Base-by-base conservation (phyloP, 2,113 vertebrate genomes). In the Leptodactylus fuscus region DNA sequence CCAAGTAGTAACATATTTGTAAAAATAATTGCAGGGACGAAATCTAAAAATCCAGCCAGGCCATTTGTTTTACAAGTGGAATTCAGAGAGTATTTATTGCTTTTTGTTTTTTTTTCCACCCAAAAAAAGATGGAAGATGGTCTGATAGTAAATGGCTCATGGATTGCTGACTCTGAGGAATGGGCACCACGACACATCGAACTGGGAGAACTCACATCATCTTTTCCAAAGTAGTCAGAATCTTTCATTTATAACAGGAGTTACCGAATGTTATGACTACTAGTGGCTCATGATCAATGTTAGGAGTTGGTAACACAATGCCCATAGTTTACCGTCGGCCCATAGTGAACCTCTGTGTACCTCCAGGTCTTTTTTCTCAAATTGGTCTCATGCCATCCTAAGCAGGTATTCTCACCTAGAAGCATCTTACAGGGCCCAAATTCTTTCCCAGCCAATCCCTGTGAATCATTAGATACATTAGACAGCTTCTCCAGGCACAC, bases 1-100 rank as follows among this genome's bases (percentile, higher is more conserved):
- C 34, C 65, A 69, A 69, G 65, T 38, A 38, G 65, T 69, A 69
- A 69, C 65, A 69, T 38, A 69, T 69, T 69, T 69, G 65, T 69
- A 69, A 69, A 69, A 69, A 32, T 69, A 36, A 69, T 69, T 38
- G 65, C 65, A 36, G 16, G 9, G 38, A 36, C 38, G 16, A 69
- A 36, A 18, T 69, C 65, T 38, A 36, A 38, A 22, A 36, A 36
- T 69, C 34, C 65, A 38, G 18, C 65, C 32, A 69, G 3, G 8
- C 32, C 18, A 11, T 38, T 36, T 38, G 32, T 36, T 69, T 69
- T 69, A 69, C 8, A 38, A 20, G 29, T 36, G 20, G 10, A 16
- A 22, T 18, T 2, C 18, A 34, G 29, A 20, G 32, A 16, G 27
- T 32, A 2, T 65, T 65, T 65, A 65, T 65, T 65, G 16, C 60